Percentiles rank a stretch among this genome's conserved stretches.
Conservation (phyloP, 2,797 vertebrate species). For the Kryptolebias ocellatus region DNA sequence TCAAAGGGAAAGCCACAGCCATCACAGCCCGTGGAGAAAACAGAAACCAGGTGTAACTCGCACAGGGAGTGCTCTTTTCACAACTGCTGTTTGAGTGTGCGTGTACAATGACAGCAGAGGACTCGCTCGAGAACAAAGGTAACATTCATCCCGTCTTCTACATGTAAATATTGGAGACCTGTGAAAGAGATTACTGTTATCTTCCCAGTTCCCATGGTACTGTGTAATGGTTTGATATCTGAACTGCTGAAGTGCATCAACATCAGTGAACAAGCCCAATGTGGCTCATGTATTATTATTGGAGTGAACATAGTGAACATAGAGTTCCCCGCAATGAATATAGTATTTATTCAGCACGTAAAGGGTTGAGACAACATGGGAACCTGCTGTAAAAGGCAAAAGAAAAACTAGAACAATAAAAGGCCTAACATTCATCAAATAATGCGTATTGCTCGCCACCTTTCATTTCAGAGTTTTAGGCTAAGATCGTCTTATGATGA, state of each 20-base stretch:
- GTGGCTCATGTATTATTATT: constrained; percentile 19
- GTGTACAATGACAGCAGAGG: constrained; percentile 43
- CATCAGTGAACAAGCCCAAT: constrained; percentile 44
- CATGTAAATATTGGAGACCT: constrained; percentile 65
- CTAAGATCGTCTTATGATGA: no score
- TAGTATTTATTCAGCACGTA: constrained; percentile 8
- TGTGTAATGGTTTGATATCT: constrained; percentile 48
- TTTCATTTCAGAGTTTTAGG: no score
- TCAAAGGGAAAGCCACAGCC: constrained; percentile 70
- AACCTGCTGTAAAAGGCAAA: neutral
- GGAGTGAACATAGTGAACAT: constrained; percentile 18
- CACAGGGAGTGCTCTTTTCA: constrained; percentile 70
- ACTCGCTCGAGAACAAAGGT: constrained; percentile 69
- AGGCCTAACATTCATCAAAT: no score
- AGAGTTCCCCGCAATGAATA: constrained; percentile 5
- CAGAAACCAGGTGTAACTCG: constrained; percentile 78
- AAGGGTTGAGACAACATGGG: constrained; percentile 7
- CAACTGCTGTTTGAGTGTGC: constrained; percentile 28
- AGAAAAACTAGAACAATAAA: no score
- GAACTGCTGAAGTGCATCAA: constrained; percentile 42
- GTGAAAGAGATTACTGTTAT: constrained; percentile 69
- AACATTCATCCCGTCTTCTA: constrained; percentile 64
- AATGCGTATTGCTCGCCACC: no score
- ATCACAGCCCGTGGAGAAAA: constrained; percentile 71
- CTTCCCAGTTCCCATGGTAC: constrained; percentile 64